Conservation (phyloP, 2,113 vertebrate species). For the Apeltes quadracus region DNA sequence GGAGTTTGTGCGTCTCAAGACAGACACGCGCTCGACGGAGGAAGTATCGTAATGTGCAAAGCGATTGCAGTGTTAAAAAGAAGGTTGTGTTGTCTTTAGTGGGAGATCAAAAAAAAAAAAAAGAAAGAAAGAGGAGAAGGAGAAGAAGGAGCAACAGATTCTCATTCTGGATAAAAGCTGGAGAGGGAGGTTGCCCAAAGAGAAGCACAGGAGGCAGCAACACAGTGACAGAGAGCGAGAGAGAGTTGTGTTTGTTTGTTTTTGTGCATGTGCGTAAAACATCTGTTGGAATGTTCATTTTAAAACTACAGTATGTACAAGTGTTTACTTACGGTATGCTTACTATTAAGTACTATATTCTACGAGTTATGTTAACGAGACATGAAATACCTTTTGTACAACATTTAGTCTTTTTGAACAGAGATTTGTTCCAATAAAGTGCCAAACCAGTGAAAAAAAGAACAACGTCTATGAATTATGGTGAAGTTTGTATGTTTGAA, state of each 20-base stretch:
- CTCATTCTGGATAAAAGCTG: constrained; percentile 39
- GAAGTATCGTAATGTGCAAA: constrained; percentile 81
- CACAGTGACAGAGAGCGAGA: constrained; percentile 47
- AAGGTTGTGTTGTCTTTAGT: constrained; percentile 65
- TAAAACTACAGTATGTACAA: constrained; percentile 86
- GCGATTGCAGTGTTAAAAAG: constrained; percentile 54
- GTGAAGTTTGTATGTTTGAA: constrained; percentile 82
- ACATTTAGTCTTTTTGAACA: constrained; percentile 89
- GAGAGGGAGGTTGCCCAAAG: constrained; percentile 68
- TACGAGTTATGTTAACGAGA: constrained; percentile 86
- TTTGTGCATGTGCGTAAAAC: constrained; percentile 95
- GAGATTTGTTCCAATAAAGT: constrained; percentile 95
- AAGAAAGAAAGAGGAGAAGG: not conserved
- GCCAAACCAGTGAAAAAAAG: constrained; percentile 89
- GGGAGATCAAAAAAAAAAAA: constrained; percentile 15
- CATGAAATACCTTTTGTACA: constrained; percentile 86
- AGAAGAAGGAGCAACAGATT: constrained; percentile 26
- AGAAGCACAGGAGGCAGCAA: constrained; percentile 44
- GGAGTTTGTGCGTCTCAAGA: constrained; percentile 97
- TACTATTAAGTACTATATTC: constrained; percentile 86
- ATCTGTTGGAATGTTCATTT: constrained; percentile 95
- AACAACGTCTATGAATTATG: constrained; percentile 77
- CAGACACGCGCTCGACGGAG: constrained; percentile 89
- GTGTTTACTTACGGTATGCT: constrained; percentile 93
- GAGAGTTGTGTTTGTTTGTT: constrained; percentile 79